Evolutionary conservation across 2,888 invertebrate genomes (phyloP), one percentile per base, ranked within the genome.

Genomic region (Lomographa bimaculata): DNA sequence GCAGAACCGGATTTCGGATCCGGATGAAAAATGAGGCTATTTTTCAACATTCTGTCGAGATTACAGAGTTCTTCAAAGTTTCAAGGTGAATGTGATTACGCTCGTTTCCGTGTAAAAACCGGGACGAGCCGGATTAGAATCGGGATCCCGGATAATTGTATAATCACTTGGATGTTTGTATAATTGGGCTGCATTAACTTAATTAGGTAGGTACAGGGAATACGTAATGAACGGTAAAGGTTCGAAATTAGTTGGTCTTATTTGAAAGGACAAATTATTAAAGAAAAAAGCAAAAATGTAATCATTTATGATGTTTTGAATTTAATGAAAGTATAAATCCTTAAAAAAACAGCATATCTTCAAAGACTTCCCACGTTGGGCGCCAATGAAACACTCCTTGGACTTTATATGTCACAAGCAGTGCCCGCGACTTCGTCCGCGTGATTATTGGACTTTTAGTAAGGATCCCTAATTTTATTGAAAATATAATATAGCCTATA

Each of bases 11-110:
- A 14, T 4, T 33, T 29, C 25, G 11, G 49, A 23, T 46, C 62
- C 37, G 43, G 56, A 51, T 65, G 63, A 73, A 66, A 67, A 67
- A 71, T 68, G 45, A 47, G 50, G 48, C 50, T 54, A 72, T 70
- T 68, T 64, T 65, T 71, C 69, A 65, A 34, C 45, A 40, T 40
- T 29, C 39, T 26, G 44, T 40, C 45, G 37, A 61, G 64, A 67
- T 66, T 65, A 60, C 52, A 27, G 43, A 48, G 38, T 36, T 24
- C 9, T 32, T 29, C 32, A 20, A 37, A 48, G 32, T 44, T 47
- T 23, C 35, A 44, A 40, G 46, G 46, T 40, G 37, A 39, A 46
- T 36, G 39, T 43, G 46, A 49, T 45, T 42, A 45, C 27, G 33
- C 12, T 23, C 16, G 12, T 32, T 25, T 11, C 18, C 35, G 39